Evolutionary conservation across 1,140 invertebrate genomes (phyloP).

Genomic region (Pararge aegeria): DNA sequence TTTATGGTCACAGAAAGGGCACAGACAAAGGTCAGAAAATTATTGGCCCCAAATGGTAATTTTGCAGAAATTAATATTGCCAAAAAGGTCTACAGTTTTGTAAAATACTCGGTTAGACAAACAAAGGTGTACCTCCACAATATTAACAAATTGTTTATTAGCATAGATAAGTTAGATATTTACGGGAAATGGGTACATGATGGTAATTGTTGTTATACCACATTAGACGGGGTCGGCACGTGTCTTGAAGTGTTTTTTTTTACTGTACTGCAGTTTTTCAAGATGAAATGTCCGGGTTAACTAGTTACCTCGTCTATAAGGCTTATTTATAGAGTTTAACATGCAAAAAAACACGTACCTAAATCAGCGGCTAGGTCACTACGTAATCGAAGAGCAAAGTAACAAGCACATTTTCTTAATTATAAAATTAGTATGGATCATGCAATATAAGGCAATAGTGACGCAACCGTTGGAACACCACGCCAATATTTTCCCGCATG

Average conservation of each 20-base stretch:
- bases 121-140: not conserved
- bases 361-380: too few species aligned
- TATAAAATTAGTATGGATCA: not conserved
- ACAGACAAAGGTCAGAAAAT: constrained; percentile 55
- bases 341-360: too few species aligned
- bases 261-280: too few species aligned
- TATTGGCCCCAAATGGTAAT: constrained; percentile 43
- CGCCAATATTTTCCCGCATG: constrained; percentile 65
- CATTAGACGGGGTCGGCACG: too few species aligned
- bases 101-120: not conserved
- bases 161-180: not conserved
- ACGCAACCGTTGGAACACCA: constrained; percentile 15
- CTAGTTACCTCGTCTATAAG: too few species aligned
- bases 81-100: constrained; percentile 30
- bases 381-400: too few species aligned
- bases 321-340: too few species aligned
- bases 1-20: constrained; percentile 75
- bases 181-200: constrained; percentile 34
- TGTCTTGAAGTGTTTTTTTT: too few species aligned
- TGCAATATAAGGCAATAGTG: not conserved
- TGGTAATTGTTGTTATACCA: too few species aligned
- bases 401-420: too few species aligned
- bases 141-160: not conserved
- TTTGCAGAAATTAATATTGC: constrained; percentile 59
- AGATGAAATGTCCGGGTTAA: too few species aligned